Evolutionary conservation across 2,797 vertebrate species (phyloP).

Genomic region (Cossypha polioptera): DNA sequence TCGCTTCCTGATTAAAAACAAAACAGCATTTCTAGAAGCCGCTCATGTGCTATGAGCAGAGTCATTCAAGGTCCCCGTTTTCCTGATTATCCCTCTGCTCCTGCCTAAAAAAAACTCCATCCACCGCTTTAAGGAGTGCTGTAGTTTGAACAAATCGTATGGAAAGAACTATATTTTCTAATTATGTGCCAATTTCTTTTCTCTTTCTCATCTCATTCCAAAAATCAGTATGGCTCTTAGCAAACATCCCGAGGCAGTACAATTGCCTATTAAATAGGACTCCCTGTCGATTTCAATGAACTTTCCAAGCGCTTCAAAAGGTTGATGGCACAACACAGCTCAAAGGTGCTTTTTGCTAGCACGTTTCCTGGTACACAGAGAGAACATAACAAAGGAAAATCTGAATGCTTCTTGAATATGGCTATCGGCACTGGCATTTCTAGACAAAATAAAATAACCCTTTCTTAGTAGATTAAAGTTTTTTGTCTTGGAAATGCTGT

Average conservation of each 20-base stretch:
- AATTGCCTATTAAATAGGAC: background rate
- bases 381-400: background rate
- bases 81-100: background rate
- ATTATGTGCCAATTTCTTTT: background rate
- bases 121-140: background rate
- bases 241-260: background rate
- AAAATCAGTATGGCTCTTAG: background rate
- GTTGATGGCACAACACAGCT: background rate
- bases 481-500: background rate
- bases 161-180: background rate
- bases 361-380: background rate
- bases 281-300: background rate
- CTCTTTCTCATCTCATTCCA: background rate
- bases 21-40: background rate
- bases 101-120: background rate
- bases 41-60: background rate
- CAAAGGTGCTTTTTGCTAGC: background rate
- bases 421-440: background rate
- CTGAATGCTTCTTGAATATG: background rate
- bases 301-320: background rate
- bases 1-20: conserved; percentile 1
- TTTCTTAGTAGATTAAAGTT: background rate
- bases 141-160: background rate
- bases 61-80: background rate
- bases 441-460: background rate